These are phyloP conservation scores for Lonchura striata DNA, from an alignment of 2,113 vertebrate genomes.

Conservation along the genomic window DNA sequence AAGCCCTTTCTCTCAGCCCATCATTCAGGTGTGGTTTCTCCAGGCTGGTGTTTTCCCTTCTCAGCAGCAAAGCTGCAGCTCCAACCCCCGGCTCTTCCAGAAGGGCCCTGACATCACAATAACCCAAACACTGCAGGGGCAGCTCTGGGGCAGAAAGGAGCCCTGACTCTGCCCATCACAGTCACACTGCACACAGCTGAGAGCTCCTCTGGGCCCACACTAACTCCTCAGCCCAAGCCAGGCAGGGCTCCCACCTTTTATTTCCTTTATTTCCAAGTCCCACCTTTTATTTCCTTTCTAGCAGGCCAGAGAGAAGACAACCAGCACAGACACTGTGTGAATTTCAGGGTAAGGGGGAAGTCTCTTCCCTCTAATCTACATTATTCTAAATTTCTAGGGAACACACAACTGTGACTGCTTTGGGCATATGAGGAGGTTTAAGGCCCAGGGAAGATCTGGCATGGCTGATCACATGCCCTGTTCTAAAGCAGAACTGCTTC, in stretches of 20 bases:
- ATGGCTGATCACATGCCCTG: background rate
- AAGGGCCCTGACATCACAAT: constrained; percentile 9
- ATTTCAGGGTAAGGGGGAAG: background rate
- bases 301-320: background rate
- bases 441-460: background rate
- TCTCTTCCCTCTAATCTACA: rapidly evolving
- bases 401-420: background rate
- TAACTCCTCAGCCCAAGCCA: background rate
- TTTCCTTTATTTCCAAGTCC: background rate
- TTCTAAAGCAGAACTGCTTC: background rate
- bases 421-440: background rate
- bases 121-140: background rate
- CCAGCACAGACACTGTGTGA: background rate
- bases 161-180: background rate
- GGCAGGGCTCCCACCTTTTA: background rate
- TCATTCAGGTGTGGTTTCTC: background rate
- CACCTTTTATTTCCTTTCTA: background rate
- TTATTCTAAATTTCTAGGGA: background rate
- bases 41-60: background rate
- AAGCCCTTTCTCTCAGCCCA: background rate
- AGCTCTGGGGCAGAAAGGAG: background rate
- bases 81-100: rapidly evolving
- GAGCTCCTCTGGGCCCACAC: background rate
- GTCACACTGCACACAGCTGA: background rate
- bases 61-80: background rate